A percentile compares a stretch with the other conserved stretches of the same genome.
Evolutionary conservation across 2,113 vertebrate species (phyloP).

Genomic region (Callospermophilus lateralis): DNA sequence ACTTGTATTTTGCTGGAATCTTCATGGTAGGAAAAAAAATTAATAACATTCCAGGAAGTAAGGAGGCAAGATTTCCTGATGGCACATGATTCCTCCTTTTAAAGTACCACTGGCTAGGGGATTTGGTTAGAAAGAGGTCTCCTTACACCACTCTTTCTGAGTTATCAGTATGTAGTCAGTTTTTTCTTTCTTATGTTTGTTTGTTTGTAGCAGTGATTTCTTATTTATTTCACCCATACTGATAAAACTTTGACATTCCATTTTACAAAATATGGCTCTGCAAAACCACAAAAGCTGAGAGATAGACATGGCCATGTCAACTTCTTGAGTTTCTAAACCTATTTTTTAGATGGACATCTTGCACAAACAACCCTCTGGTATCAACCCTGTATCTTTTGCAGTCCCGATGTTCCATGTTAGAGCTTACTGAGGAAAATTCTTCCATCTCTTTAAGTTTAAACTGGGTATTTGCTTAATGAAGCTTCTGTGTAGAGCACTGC

Average conservation of each 20-base stretch:
- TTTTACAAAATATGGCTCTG: conserved; percentile 44
- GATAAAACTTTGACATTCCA: conserved; percentile 38
- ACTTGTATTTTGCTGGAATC: conserved; percentile 28
- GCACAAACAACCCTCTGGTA: not conserved
- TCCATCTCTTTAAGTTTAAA: not conserved
- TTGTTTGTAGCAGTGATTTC: not conserved
- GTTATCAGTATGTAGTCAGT: not conserved
- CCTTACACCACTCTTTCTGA: not conserved
- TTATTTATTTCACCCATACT: conserved; percentile 55
- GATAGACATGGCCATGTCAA: not conserved
- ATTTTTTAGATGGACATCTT: not conserved
- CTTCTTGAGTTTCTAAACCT: conserved; percentile 65
- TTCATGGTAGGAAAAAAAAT: conserved; percentile 69
- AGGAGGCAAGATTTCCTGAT: conserved; percentile 41
- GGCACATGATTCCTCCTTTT: conserved; percentile 52
- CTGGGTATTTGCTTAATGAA: not conserved
- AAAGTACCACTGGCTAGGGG: not conserved
- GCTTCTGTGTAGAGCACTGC: not conserved
- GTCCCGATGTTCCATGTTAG: not conserved
- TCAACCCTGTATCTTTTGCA: not conserved
- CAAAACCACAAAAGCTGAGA: not conserved
- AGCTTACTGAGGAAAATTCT: not conserved
- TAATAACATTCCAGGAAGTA: conserved; percentile 57
- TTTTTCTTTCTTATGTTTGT: not conserved
- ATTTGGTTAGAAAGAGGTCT: not conserved